Conservation (phyloP, 2,797 vertebrate species). For the Brotogeris chrysoptera region DNA sequence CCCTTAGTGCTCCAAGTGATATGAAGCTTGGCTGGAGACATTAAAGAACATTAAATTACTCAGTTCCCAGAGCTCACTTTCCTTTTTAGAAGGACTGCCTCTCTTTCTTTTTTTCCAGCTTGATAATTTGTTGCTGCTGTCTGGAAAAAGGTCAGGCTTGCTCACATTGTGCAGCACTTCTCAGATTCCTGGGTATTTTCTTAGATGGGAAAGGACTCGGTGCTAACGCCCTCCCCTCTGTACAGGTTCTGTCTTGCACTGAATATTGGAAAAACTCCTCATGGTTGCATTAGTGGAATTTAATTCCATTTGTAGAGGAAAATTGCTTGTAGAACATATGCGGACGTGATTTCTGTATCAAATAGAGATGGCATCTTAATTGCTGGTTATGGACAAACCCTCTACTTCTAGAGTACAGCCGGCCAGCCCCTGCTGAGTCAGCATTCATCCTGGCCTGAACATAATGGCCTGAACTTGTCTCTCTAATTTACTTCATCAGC, state of each 20-base stretch:
- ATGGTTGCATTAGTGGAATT: background rate
- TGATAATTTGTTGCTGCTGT: background rate
- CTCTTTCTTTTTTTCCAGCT: background rate
- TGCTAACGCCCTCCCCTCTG: background rate
- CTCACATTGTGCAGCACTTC: background rate
- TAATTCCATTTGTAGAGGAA: background rate
- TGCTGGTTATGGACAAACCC: background rate
- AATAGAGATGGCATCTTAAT: background rate
- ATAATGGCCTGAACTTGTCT: background rate
- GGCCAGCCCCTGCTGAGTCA: background rate
- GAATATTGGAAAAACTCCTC: background rate
- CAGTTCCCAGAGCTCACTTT: conserved; percentile 5
- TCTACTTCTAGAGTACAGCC: background rate
- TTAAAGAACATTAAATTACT: conserved; percentile 28
- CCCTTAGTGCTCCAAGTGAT: background rate
- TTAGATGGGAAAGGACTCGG: background rate
- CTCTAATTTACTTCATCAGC: background rate
- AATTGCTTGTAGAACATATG: background rate
- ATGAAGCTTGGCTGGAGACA: background rate
- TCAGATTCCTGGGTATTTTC: background rate
- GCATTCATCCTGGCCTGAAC: background rate
- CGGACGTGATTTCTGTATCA: background rate
- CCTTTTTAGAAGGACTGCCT: background rate
- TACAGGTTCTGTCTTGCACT: background rate
- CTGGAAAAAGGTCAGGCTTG: conserved; percentile 5